phyloP scores from a whole-genome alignment of 2,797 vertebrate genomes.

The Sebastes melanostomus region DNA sequence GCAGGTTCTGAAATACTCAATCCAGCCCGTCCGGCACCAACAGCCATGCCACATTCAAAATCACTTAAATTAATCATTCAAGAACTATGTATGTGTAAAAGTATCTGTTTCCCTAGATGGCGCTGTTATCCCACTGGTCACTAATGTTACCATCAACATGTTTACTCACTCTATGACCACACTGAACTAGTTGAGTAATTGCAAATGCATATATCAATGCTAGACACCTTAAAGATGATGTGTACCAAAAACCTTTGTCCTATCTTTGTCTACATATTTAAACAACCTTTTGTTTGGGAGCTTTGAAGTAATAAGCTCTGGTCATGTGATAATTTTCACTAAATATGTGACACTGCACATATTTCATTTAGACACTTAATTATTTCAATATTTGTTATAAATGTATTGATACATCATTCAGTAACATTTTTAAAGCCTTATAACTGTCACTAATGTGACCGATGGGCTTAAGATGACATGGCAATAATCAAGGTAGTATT shows the following conservation, averaged over 20 bases:
- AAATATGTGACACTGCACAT: not conserved
- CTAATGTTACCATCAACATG: not conserved
- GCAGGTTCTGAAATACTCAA: too few relatives aligned
- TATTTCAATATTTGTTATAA: not conserved
- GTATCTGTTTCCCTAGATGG: not conserved
- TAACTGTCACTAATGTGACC: not conserved
- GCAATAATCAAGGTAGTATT: not conserved
- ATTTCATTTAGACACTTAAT: too few relatives aligned
- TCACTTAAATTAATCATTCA: not conserved
- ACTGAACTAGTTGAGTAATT: not conserved
- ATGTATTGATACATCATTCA: not conserved
- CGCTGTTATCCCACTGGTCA: not conserved
- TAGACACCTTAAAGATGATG: not conserved
- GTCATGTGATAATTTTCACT: not conserved
- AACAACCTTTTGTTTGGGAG: conserved; percentile 5
- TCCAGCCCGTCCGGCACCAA: not conserved
- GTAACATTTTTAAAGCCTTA: not conserved
- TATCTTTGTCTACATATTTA: conserved; percentile 12
- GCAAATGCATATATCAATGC: not conserved
- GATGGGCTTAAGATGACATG: not conserved
- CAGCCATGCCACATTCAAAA: not conserved
- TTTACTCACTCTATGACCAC: not conserved
- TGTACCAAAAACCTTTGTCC: not conserved
- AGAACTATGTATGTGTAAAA: not conserved
- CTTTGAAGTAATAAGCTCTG: not conserved